phyloP scores from a whole-genome alignment of 1,140 invertebrate species.

The Brachionus asplanchnoidis region DNA sequence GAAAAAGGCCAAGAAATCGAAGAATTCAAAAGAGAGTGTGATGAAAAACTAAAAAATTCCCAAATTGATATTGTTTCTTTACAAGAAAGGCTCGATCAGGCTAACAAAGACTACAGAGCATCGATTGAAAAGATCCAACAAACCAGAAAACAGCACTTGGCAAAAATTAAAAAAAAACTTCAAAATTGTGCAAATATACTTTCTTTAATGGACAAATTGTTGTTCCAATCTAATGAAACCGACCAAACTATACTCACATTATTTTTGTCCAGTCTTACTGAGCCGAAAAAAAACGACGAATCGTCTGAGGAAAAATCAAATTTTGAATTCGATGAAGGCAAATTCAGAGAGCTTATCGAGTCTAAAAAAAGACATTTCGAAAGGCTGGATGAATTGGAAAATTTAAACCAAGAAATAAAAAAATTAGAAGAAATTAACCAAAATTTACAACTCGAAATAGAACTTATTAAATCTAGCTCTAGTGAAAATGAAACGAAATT shows the following conservation, averaged over 20 bases:
- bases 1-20: neutral
- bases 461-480: neutral
- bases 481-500: neutral
- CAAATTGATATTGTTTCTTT: neutral
- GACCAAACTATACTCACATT: neutral
- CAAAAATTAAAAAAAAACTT: slow-evolving; percentile 5
- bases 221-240: neutral
- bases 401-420: neutral
- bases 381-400: neutral
- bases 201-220: neutral
- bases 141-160: neutral
- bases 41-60: neutral
- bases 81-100: neutral
- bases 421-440: neutral
- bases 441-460: neutral
- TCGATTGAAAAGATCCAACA: neutral
- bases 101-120: neutral
- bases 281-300: neutral
- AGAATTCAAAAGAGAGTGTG: neutral
- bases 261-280: neutral
- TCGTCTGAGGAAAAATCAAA: neutral
- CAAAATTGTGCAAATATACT: neutral
- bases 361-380: neutral
- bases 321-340: slow-evolving; percentile 9
- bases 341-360: slow-evolving; percentile 14